Evolutionary conservation across 2,888 invertebrate genomes (phyloP).

Genomic region (Drosophila pegasa): DNA sequence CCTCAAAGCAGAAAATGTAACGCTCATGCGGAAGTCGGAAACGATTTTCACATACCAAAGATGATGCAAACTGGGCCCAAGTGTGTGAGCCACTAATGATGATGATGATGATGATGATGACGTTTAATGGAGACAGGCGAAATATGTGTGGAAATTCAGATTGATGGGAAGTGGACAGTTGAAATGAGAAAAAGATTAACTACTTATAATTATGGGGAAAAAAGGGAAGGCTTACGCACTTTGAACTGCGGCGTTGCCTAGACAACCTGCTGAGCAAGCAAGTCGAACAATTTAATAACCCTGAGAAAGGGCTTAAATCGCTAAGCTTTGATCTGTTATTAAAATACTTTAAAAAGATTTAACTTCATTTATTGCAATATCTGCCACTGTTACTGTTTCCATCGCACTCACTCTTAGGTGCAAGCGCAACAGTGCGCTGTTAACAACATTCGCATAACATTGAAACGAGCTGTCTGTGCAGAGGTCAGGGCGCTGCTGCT

Average conservation of each 20-base stretch:
- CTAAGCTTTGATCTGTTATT: background rate
- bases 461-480: constrained; percentile 29
- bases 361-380: background rate
- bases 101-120: constrained; percentile 33
- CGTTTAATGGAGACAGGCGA: constrained; percentile 11
- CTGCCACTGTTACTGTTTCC: background rate
- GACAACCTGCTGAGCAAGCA: background rate
- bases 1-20: constrained; percentile 30
- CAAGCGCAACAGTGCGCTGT: constrained; percentile 23
- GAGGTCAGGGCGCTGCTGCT: constrained; percentile 48
- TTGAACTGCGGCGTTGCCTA: background rate
- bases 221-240: constrained; percentile 2
- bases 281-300: background rate
- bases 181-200: constrained; percentile 24
- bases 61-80: constrained; percentile 60
- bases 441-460: constrained; percentile 34
- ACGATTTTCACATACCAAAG: constrained; percentile 62
- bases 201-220: background rate
- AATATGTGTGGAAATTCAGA: constrained; percentile 27
- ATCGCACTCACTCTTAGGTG: constrained; percentile 12
- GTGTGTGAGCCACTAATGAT: constrained; percentile 40
- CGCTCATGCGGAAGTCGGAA: constrained; percentile 69
- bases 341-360: background rate
- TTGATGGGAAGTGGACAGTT: constrained; percentile 30
- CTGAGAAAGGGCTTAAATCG: background rate